Evolutionary conservation across 1,140 invertebrate species (phyloP), one percentile per base, ranked within the genome.

Genomic region (Daktulosphaira vitifoliae): DNA sequence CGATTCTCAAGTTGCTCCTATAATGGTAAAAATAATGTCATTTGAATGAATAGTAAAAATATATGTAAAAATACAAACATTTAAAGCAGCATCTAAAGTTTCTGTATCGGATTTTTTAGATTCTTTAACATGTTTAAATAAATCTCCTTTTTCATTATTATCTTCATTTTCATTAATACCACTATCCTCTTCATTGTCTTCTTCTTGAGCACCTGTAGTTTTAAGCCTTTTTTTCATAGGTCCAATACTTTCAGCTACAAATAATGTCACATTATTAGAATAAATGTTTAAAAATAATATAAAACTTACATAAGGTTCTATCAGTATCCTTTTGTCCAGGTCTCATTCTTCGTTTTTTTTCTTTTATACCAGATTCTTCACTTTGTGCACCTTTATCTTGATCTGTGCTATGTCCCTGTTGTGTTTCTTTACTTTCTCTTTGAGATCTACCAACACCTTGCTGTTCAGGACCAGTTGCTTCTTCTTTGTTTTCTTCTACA

Each of bases 91-190:
- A 73, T 84, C 83, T 62, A 82, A 70, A 18, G 78, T 79, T 68
- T 82, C 79, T 54, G 8, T 76, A 69, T 26, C 44, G 9, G n/a
- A 23, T 8, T 65, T 66, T 18, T 84, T 82, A 0, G 88, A 81
- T 69, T 92, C 83, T 69, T 87, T 84, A 1, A 96, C 84, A 74
- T 96, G 92, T 75, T 95, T 85, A 74, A 87, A 95, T 44, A 86
- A 78, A 50, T 91, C 86, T 2, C 84, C 79, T 29, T 81, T 79
- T 6, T 80, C 73, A 8, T 79, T 72, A 6, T 79, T 71, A 13
- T 75, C 70, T 25, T 81, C 78, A 42, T 73, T 71, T 6, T 80
- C 73, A 8, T 79, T 72, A 7, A 79, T 71, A 15, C 75, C 70
- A 4, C 76, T 72, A n/a, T 76, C 77, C 1, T 79, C 74, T 11